A percentile compares a stretch with the other conserved stretches of the same genome.
These are phyloP conservation scores for Apis cerana DNA, from an alignment of 1,140 invertebrate species.

Conservation along the genomic window DNA sequence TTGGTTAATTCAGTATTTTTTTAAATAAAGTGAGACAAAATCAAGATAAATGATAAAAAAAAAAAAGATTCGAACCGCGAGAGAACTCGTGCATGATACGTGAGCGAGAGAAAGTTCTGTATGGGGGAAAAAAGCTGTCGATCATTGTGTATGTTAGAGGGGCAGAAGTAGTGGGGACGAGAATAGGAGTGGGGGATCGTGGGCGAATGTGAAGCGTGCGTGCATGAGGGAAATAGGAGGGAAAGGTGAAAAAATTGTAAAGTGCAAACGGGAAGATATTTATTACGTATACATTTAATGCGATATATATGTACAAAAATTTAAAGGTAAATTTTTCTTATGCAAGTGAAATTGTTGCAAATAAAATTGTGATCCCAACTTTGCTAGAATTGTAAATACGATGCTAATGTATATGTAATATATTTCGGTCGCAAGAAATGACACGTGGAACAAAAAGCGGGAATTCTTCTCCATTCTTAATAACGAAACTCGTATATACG, in stretches of 20 bases:
- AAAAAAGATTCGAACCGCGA: constrained; percentile 50
- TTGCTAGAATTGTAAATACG: constrained; percentile 33
- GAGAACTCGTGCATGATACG: constrained; percentile 24
- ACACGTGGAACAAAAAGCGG: neutral
- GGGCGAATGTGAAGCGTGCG: neutral
- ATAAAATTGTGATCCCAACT: neutral
- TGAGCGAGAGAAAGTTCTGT: constrained; percentile 54
- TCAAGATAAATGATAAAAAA: constrained; percentile 65
- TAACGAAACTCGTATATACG: neutral
- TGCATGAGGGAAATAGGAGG: neutral
- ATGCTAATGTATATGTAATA: constrained; percentile 14
- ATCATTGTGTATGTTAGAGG: constrained; percentile 5
- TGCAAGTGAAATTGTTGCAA: neutral
- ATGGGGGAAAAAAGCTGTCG: constrained; percentile 34
- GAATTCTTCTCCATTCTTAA: neutral
- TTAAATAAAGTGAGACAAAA: constrained; percentile 77
- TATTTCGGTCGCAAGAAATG: constrained; percentile 1
- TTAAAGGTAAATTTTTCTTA: constrained; percentile 1
- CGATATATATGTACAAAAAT: constrained; percentile 18
- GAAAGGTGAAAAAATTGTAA: neutral
- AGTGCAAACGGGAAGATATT: constrained; percentile 36
- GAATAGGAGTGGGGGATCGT: neutral
- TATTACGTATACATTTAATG: constrained; percentile 11
- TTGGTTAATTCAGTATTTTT: constrained; percentile 82
- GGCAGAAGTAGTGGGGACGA: too few relatives aligned